A percentile compares a stretch with the other conserved stretches of the same genome.
phyloP scores from a whole-genome alignment of 2,113 vertebrate genomes.

The Illadopsis cleaveri region DNA sequence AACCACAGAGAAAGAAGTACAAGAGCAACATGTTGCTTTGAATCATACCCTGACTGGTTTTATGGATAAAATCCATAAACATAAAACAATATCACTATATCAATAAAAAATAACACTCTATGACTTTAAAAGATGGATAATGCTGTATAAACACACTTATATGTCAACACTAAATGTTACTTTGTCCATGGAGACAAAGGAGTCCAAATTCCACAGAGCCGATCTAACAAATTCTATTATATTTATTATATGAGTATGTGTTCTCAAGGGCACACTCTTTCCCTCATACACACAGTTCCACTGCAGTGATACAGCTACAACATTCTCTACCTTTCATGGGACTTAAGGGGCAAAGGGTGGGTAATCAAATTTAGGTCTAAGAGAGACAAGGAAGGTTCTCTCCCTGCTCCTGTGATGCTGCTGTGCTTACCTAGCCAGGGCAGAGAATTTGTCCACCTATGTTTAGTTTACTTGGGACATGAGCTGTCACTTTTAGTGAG shows the following conservation, averaged over 20 bases:
- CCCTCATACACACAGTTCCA: not conserved
- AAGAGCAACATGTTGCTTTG: not conserved
- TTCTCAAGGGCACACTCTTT: not conserved
- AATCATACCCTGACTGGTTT: not conserved
- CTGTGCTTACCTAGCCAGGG: not conserved
- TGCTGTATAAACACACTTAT: not conserved
- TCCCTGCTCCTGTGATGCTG: not conserved
- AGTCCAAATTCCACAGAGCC: not conserved
- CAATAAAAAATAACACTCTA: not conserved
- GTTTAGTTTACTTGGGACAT: conserved; percentile 1
- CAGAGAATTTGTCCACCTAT: not conserved
- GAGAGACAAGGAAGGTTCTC: not conserved
- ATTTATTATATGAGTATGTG: not conserved
- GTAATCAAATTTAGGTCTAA: not conserved
- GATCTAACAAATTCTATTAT: not conserved
- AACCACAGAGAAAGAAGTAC: not conserved
- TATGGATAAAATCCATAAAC: not conserved
- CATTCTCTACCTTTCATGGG: not conserved
- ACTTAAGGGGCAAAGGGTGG: not conserved
- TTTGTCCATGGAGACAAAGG: not conserved
- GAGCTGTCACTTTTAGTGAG: conserved; percentile 7
- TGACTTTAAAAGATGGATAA: not conserved
- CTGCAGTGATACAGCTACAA: not conserved
- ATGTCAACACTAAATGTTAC: not conserved
- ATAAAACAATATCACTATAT: not conserved